Conservation (phyloP, 2,888 invertebrate species). For the Eristalis arbustorum region DNA sequence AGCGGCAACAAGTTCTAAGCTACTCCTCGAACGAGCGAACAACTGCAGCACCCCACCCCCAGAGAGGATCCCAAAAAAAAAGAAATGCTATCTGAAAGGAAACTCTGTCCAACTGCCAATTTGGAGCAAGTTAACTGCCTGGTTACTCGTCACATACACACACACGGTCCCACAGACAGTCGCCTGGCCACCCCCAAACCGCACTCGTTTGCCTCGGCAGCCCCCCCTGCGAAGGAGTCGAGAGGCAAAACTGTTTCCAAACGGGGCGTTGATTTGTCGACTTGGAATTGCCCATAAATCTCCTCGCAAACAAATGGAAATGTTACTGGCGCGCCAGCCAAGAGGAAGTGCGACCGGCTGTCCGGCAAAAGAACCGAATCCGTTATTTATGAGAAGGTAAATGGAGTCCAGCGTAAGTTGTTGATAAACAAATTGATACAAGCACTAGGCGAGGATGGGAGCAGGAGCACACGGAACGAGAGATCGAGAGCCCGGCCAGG, state of each 20-base stretch:
- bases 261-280: conserved; percentile 70
- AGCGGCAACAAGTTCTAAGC: conserved; percentile 61
- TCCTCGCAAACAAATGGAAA: conserved; percentile 61
- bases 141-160: conserved; percentile 17
- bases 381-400: conserved; percentile 65
- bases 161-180: too few relatives aligned
- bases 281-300: conserved; percentile 65
- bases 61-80: neutral
- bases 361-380: conserved; percentile 46
- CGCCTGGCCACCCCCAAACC: conserved; percentile 2
- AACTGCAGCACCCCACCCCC: conserved; percentile 2
- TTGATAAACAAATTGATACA: conserved; percentile 62
- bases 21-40: conserved; percentile 1
- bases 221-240: neutral
- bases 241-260: conserved; percentile 67
- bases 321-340: conserved; percentile 45
- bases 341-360: conserved; percentile 50
- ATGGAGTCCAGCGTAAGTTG: conserved; percentile 56
- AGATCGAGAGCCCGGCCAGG: neutral
- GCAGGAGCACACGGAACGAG: neutral
- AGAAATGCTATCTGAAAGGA: neutral
- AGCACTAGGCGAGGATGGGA: neutral
- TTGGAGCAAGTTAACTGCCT: conserved; percentile 60
- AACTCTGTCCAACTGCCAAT: conserved; percentile 62
- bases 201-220: conserved; percentile 12